Evolutionary conservation across 2,888 invertebrate species (phyloP).

Genomic region (Troides oblongomaculatus): DNA sequence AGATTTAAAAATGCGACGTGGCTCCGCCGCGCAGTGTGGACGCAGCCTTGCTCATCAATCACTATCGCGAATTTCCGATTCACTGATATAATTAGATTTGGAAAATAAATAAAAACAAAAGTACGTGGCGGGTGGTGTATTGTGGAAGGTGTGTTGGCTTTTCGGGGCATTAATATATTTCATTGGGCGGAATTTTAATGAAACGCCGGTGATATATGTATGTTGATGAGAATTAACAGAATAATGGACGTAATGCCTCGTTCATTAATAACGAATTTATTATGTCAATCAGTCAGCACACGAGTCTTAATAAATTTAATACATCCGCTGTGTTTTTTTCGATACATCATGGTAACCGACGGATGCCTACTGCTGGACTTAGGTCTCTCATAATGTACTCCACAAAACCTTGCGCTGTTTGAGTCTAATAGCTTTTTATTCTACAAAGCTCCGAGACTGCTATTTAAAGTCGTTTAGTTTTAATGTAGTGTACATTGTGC

Average conservation of each 20-base stretch:
- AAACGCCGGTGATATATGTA: slow-evolving; percentile 33
- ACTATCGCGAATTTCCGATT: slow-evolving; percentile 54
- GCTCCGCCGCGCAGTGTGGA: slow-evolving; percentile 30
- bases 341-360: no score
- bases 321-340: no score
- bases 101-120: slow-evolving; percentile 43
- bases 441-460: no score
- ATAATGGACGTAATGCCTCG: slow-evolving; percentile 14
- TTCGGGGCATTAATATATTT: slow-evolving; percentile 38
- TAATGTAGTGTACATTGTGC: no score
- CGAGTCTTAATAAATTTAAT: background rate
- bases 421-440: no score
- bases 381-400: no score
- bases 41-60: slow-evolving; percentile 53
- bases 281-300: slow-evolving; percentile 14
- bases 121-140: slow-evolving; percentile 30
- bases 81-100: slow-evolving; percentile 60
- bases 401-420: no score
- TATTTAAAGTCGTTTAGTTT: no score
- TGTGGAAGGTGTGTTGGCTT: slow-evolving; percentile 33
- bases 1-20: background rate
- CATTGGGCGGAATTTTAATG: slow-evolving; percentile 42
- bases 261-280: slow-evolving; percentile 25
- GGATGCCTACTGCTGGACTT: no score
- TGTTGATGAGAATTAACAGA: slow-evolving; percentile 19